Evolutionary conservation across 1,140 invertebrate genomes (phyloP).

Genomic region (Drosophila lacteicornis): DNA sequence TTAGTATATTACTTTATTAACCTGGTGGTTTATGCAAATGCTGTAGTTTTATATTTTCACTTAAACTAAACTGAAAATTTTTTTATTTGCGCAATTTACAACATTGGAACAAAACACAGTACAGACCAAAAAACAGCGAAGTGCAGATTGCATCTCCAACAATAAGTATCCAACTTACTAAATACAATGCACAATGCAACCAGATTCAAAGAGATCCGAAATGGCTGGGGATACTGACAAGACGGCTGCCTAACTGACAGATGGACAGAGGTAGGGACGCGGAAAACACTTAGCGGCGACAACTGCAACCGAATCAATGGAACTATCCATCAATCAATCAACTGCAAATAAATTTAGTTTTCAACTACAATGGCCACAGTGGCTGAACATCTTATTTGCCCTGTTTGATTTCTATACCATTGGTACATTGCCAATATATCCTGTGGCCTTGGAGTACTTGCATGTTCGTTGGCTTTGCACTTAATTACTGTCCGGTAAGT

Average conservation of each 20-base stretch:
- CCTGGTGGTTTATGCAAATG: neutral
- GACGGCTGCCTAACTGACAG: conserved; percentile 13
- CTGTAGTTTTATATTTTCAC: conserved; percentile 52
- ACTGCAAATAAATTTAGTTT: conserved; percentile 77
- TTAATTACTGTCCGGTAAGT: neutral
- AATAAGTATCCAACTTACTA: conserved; percentile 71
- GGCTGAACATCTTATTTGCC: conserved; percentile 5
- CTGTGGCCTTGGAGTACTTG: neutral
- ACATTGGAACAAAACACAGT: conserved; percentile 41
- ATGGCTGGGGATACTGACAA: conserved; percentile 25
- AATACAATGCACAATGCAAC: conserved; percentile 68
- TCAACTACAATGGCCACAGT: conserved; percentile 24
- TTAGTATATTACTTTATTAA: conserved; percentile 45
- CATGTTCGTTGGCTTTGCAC: conserved; percentile 19
- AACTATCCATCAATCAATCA: conserved; percentile 81
- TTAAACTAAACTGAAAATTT: conserved; percentile 72
- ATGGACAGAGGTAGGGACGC: conserved; percentile 16
- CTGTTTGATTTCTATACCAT: neutral
- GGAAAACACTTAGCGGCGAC: conserved; percentile 21
- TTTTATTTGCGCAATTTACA: conserved; percentile 59
- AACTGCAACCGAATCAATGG: conserved; percentile 70
- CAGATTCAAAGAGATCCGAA: conserved; percentile 25
- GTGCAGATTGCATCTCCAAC: conserved; percentile 70
- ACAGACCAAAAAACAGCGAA: conserved; percentile 39
- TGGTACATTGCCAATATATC: neutral